Evolutionary conservation across 2,113 vertebrate species (phyloP), one percentile per base, ranked within the genome.

Genomic region (Conger conger): DNA sequence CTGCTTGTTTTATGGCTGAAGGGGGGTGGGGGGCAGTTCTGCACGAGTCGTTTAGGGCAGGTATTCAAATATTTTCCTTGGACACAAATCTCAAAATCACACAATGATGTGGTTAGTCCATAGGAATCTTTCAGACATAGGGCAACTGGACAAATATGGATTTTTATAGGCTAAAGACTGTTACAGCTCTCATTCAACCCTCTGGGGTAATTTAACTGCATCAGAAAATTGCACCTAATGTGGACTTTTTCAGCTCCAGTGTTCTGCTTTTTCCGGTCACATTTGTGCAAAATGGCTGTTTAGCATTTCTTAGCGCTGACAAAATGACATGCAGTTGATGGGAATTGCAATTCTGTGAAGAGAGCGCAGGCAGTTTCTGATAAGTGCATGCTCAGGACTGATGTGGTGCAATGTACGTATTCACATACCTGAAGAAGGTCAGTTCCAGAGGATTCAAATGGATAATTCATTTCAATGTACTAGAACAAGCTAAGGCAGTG

Each of bases 21-120:
- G n/a, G 53, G 23, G 23, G n/a, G 20, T 18, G 23, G 45, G 45
- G 45, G 45, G 7, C 1, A 0, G 45, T 7, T 73, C 76, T 35
- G 23, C 13, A 73, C 7, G 53, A 86, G 23, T 77, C 68, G 16
- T 45, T 82, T 83, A 8, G 30, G 35, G 81, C 54, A 54, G n/a
- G 16, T 79, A 18, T 79, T 82, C 81, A 79, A 17, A 45, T 86
- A 33, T 86, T 86, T 86, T 37, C 38, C 35, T 82, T 86, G 85
- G 81, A 86, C 30, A 20, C 38, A 33, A 82, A 81, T 23, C 33
- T 36, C 36, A 20, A 76, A 86, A 73, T 86, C 63, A 77, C 63
- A 79, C 36, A 76, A 82, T 23, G 54, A 17, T 82, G 37, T 57
- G n/a, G 33, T 60, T 73, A 13, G 27, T 78, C 42, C 80, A 40